These are phyloP conservation scores for Pyrgilauda ruficollis DNA, from an alignment of 2,113 vertebrate species.

Conservation along the genomic window DNA sequence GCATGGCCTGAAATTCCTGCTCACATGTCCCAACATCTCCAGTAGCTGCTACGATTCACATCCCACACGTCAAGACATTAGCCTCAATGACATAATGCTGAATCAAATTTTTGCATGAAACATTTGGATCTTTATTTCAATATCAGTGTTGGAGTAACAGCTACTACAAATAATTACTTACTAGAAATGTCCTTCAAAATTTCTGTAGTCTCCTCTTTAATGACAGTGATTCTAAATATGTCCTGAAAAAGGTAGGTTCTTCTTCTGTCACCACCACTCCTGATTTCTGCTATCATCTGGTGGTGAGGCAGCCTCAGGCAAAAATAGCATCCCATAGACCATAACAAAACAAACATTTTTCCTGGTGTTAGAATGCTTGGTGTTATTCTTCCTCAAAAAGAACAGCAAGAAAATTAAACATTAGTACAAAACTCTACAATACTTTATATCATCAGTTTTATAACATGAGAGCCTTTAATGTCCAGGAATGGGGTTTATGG, in stretches of 20 bases:
- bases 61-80: accelerated
- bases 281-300: neutral
- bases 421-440: neutral
- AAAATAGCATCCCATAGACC: accelerated
- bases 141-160: neutral
- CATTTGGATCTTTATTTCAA: neutral
- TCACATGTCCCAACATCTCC: neutral
- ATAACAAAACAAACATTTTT: neutral
- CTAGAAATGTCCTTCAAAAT: neutral
- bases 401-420: neutral
- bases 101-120: neutral
- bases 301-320: neutral
- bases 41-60: neutral
- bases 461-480: neutral
- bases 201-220: neutral
- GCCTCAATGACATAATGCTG: neutral
- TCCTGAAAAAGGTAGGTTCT: neutral
- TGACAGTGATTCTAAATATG: neutral
- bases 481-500: accelerated
- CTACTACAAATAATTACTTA: neutral
- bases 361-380: neutral
- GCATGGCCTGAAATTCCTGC: neutral
- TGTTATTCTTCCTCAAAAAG: neutral
- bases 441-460: neutral
- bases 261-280: neutral